Percentiles rank a stretch among this genome's conserved stretches.
Conservation (phyloP, 2,888 invertebrate species). For the Theretra japonica region DNA sequence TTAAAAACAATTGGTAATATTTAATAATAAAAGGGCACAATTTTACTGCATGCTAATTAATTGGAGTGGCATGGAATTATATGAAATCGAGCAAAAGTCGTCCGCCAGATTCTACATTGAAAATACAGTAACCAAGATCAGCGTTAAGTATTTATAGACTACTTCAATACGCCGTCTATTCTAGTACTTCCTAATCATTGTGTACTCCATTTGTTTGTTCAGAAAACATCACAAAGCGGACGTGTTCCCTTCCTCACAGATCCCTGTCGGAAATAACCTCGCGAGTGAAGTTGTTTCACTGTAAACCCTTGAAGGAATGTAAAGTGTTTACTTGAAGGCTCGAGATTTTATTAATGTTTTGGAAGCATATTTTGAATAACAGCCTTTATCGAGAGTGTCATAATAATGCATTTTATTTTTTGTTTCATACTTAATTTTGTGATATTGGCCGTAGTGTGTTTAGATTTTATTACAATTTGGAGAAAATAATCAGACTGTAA, state of each 20-base stretch:
- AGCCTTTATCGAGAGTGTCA: background rate
- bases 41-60: too few relatives aligned
- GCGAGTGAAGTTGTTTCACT: constrained; percentile 61
- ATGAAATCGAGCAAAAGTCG: too few relatives aligned
- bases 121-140: background rate
- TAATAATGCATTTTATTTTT: background rate
- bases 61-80: too few relatives aligned
- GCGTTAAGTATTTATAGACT: background rate
- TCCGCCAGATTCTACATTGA: background rate
- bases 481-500: too few relatives aligned
- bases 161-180: background rate
- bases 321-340: constrained; percentile 48
- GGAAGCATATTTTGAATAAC: background rate
- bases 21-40: too few relatives aligned
- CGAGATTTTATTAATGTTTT: background rate
- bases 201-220: background rate
- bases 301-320: constrained; percentile 68
- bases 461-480: too few relatives aligned
- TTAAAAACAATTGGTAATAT: too few relatives aligned
- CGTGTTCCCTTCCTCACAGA: constrained; percentile 67
- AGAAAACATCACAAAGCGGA: constrained; percentile 15
- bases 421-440: too few relatives aligned
- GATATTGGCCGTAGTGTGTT: too few relatives aligned
- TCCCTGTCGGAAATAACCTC: constrained; percentile 69
- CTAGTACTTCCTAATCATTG: background rate